Base-by-base conservation (phyloP, 64 coral and sea anemone species). In the Actinia tenebrosa region DNA sequence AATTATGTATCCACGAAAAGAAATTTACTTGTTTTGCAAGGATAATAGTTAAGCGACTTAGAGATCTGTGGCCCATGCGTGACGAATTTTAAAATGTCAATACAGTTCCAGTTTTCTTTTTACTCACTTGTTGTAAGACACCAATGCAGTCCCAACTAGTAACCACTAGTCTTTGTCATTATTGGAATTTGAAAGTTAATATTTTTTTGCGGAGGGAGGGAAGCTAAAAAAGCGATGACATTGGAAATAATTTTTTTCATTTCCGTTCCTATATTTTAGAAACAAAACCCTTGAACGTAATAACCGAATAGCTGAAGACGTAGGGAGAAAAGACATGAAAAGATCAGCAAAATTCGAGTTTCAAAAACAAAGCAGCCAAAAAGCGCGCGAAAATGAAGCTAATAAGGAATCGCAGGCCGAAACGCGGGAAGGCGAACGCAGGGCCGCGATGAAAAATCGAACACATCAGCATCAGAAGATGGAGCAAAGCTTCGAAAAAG, bases 401-500 rank as follows among this genome's bases (percentile, higher is more conserved):
- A 80, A 86, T 15, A 86, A 91, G 23, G 87, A 96, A 60, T 68
- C 89, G 58, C 87, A 96, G 43, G 94, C 94, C 10, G 91, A 90
- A 27, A 84, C 71, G 16, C 92, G 94, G 94, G 92, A 96, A 88
- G 80, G 89, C 30, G 86, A 87, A 22, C 91, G 94, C 1, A 88
- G 93, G 20, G 80, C 93, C 45, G 91, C 94, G 60, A 96, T 90
- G 85, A 96, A 92, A 79, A 84, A 84, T 47, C 86, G 94, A 19
- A 78, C 59, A 50, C 53, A 52, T 5, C 72, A 96, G 64, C 91
- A 96, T 22, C 84, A 95, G 10, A 87, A 93, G 56, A 93, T 96
- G 88, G 94, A 93, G 62, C 86, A 96, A 56, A 87, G 94, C 81
- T 96, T 87, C 30, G 94, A 96, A 75, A 79, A 84, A 15, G 94